Conservation (phyloP, 2,888 invertebrate species). For the Pterostichus niger region DNA sequence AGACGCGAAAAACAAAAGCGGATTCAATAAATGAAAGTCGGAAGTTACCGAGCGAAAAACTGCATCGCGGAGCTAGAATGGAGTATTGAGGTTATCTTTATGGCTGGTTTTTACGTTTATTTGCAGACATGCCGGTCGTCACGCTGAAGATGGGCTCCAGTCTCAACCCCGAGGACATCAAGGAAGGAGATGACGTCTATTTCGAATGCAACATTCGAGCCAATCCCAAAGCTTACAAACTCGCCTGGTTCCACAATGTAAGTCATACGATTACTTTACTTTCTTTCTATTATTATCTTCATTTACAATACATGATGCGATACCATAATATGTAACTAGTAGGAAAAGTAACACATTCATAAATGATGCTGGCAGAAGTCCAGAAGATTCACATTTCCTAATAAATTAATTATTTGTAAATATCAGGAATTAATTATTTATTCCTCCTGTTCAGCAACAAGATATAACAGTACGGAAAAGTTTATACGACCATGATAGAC, state of each 20-base stretch:
- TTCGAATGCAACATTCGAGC: constrained; percentile 92
- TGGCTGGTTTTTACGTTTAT: constrained; percentile 70
- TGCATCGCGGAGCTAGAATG: background rate
- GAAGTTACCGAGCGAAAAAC: constrained; percentile 16
- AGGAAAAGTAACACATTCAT: too few relatives aligned
- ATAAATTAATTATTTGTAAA: too few relatives aligned
- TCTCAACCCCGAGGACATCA: constrained; percentile 91
- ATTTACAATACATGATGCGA: too few relatives aligned
- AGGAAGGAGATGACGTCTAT: constrained; percentile 94
- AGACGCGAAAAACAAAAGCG: constrained; percentile 51
- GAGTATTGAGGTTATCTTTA: constrained; percentile 50
- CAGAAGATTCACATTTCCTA: too few relatives aligned
- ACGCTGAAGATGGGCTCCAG: constrained; percentile 91
- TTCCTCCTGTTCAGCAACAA: too few relatives aligned
- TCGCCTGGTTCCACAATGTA: constrained; percentile 93
- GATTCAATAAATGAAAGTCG: constrained; percentile 56
- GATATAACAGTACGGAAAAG: too few relatives aligned
- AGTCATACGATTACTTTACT: constrained; percentile 76
- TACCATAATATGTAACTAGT: too few relatives aligned
- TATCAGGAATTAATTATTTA: too few relatives aligned
- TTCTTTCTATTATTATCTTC: too few relatives aligned
- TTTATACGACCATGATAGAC: too few relatives aligned
- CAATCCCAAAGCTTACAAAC: constrained; percentile 90
- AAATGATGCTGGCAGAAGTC: too few relatives aligned
- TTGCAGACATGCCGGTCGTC: constrained; percentile 89